Evolutionary conservation across 2,888 invertebrate genomes (phyloP).

Genomic region (Xestia sexstrigata): DNA sequence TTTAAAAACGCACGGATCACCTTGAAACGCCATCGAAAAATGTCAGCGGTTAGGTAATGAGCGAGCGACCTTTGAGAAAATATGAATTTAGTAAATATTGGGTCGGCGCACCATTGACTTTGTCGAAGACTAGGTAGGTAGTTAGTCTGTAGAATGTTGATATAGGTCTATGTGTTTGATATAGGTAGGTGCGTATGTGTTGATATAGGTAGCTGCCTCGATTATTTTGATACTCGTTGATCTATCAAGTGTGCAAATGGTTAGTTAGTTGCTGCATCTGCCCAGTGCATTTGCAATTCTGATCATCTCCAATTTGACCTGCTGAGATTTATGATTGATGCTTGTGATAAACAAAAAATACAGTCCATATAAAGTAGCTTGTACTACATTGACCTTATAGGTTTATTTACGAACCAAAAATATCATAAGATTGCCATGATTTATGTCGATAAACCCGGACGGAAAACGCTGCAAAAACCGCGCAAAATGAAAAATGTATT

Average conservation of each 20-base stretch:
- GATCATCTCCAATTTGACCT: constrained; percentile 20
- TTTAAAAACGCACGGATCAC: constrained; percentile 53
- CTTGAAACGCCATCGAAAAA: constrained; percentile 53
- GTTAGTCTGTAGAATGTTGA: constrained; percentile 45
- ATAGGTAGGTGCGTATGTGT: no score
- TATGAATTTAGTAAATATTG: constrained; percentile 66
- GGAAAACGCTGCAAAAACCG: constrained; percentile 23
- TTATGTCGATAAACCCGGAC: constrained; percentile 42
- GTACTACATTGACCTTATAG: constrained; percentile 4
- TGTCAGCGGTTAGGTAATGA: constrained; percentile 55
- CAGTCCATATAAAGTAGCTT: not conserved
- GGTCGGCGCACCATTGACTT: constrained; percentile 68
- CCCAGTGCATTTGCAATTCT: not conserved
- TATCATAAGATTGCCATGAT: constrained; percentile 53
- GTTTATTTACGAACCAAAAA: constrained; percentile 32
- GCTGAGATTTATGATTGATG: no score
- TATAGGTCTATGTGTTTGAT: constrained; percentile 41
- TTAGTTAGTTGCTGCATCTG: not conserved
- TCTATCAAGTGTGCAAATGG: not conserved
- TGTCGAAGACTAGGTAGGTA: constrained; percentile 52
- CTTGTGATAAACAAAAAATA: constrained; percentile 42
- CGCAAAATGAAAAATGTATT: constrained; percentile 3
- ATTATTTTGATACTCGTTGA: not conserved
- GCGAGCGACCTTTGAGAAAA: constrained; percentile 64
- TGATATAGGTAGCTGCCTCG: no score